A percentile compares a stretch with the other conserved stretches of the same genome.
Evolutionary conservation across 2,797 vertebrate species (phyloP).

Genomic region (Micropoecilia bifurca): DNA sequence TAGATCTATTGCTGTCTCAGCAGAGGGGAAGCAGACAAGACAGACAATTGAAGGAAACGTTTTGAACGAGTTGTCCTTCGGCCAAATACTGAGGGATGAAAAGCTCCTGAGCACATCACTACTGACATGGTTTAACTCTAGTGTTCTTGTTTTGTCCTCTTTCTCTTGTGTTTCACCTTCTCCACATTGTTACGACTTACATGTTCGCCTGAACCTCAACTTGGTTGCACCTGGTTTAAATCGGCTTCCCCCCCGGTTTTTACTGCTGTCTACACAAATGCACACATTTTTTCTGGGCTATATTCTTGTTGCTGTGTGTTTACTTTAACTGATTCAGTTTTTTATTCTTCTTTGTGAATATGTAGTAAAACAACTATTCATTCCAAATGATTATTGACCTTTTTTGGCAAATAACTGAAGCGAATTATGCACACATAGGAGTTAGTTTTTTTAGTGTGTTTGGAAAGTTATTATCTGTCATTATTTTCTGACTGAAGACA

Average conservation of each 20-base stretch:
- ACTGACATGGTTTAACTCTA: conserved; percentile 43
- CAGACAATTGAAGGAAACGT: conserved; percentile 57
- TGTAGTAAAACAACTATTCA: conserved; percentile 50
- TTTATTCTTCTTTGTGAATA: conserved; percentile 66
- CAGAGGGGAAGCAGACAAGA: conserved; percentile 47
- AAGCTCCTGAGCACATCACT: conserved; percentile 58
- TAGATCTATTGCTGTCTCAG: conserved; percentile 38
- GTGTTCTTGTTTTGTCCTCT: conserved; percentile 33
- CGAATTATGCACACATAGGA: conserved; percentile 56
- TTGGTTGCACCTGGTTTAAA: conserved; percentile 28
- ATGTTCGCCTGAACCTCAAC: conserved; percentile 29
- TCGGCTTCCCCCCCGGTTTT: conserved; percentile 23
- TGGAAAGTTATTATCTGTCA: conserved; percentile 57
- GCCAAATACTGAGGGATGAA: conserved; percentile 41
- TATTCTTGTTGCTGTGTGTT: conserved; percentile 33
- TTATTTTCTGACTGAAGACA: conserved; percentile 62
- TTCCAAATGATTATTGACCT: conserved; percentile 57
- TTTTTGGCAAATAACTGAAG: conserved; percentile 54
- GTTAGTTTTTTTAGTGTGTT: conserved; percentile 62
- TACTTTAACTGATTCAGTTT: conserved; percentile 37
- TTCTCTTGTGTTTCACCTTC: conserved; percentile 18
- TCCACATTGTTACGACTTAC: conserved; percentile 20
- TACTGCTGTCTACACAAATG: conserved; percentile 11
- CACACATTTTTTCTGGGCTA: conserved; percentile 17
- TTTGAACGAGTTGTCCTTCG: conserved; percentile 59